These are phyloP conservation scores for Bujurquina vittata DNA, from an alignment of 2,113 vertebrate genomes.

Conservation along the genomic window DNA sequence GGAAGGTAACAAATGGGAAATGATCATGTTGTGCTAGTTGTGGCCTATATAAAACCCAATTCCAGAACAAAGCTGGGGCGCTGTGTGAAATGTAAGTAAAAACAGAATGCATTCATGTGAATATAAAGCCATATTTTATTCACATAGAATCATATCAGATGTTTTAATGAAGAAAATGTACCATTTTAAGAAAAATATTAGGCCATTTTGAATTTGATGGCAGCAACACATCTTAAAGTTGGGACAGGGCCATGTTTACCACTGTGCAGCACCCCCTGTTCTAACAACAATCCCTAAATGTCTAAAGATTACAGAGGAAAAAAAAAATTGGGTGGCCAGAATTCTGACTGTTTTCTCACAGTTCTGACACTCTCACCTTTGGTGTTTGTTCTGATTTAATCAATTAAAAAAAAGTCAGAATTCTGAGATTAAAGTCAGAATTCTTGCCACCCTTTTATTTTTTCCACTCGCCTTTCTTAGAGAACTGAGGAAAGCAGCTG, in stretches of 20 bases:
- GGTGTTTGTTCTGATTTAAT: too few species aligned
- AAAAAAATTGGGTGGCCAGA: too few species aligned
- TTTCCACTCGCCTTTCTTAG: too few species aligned
- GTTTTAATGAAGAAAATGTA: neutral
- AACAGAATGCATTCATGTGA: neutral
- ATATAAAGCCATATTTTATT: neutral
- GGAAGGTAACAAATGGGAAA: slow-evolving; percentile 27
- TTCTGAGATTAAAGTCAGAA: too few species aligned
- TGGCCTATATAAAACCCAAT: neutral
- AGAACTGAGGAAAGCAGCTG: neutral
- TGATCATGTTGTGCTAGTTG: slow-evolving; percentile 17
- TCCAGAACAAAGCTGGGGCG: neutral
- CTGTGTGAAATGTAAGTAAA: neutral
- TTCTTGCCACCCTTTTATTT: too few species aligned
- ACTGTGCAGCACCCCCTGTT: neutral
- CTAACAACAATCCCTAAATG: neutral
- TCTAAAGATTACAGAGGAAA: too few species aligned
- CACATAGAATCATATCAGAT: neutral
- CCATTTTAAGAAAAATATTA: neutral
- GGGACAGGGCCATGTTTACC: neutral
- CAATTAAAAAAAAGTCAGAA: too few species aligned
- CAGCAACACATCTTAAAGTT: neutral
- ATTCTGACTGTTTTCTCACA: too few species aligned
- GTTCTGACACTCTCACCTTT: too few species aligned
- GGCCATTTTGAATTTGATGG: neutral